Base-by-base conservation (phyloP, 2,113 vertebrate genomes). In the Cacatua alba region DNA sequence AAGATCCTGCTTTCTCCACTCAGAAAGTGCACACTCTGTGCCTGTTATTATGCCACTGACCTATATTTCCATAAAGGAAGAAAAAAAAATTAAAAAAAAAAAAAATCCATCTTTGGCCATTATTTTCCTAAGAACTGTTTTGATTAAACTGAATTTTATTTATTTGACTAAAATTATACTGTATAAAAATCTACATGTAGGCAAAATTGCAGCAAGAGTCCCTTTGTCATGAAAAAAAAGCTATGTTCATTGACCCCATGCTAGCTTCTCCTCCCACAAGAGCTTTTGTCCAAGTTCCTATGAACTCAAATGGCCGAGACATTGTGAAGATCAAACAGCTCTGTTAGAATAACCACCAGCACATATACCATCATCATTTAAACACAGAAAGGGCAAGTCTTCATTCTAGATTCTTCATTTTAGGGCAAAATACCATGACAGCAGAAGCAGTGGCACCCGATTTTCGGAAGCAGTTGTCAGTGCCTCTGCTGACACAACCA, bases 281-380 rank as follows among this genome's bases (percentile, higher is more conserved):
- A 49, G 53, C 44, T 85, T 72, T 53, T 64, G 37, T 72, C 13
- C 4, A 53, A 43, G 26, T 29, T 81, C 23, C 51, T 67, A 44
- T 21, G 25, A 82, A 53, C 35, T 44, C 3, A 0, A 70, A 70
- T 13, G 41, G 29, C 44, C 4, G 2, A 67, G 31, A 72, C 23
- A 18, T 2, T 3, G 29, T 13, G 17, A 77, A 31, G 24, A 39
- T 39, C 26, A 49, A 86, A 65, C 2, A 11, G 25, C 55, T 63
- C 46, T 16, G 23, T 46, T 10, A 51, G 17, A 67, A 48, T 52
- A 63, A n/a, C 31, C 35, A 76, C 25, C 5, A 29, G 29, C 78
- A 53, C 41, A 25, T 6, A 28, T 2, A 3, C 13, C 1, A 1
- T 12, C 11, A 62, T n/a, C 29, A 25, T 10, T 28, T 57, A 48